Percentiles rank a stretch among this genome's conserved stretches.
These are phyloP conservation scores for Megaceryle maxima DNA, from an alignment of 2,113 vertebrate genomes.

Conservation along the genomic window DNA sequence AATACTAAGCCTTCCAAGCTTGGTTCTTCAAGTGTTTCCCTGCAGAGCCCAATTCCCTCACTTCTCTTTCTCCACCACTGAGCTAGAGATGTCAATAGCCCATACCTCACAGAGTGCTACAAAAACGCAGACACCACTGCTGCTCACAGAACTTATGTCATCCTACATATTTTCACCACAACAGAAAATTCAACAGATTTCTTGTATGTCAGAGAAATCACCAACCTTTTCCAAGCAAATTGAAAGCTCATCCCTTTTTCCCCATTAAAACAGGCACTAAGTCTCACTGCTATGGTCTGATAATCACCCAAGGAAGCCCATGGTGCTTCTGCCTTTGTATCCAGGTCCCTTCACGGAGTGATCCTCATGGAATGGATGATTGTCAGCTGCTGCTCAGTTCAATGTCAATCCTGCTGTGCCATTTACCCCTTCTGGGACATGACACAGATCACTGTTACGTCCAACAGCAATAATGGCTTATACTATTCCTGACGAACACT, in stretches of 20 bases:
- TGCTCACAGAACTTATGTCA: neutral
- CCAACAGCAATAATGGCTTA: neutral
- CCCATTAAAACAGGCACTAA: neutral
- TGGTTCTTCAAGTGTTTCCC: neutral
- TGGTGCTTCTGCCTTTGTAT: neutral
- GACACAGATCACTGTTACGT: neutral
- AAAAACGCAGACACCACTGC: fast-evolving
- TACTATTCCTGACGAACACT: neutral
- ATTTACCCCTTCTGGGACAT: neutral
- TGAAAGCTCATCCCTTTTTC: neutral
- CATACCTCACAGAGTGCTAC: neutral
- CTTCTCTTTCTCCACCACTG: neutral
- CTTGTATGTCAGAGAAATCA: neutral
- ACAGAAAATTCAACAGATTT: neutral
- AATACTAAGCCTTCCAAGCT: neutral
- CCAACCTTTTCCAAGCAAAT: neutral
- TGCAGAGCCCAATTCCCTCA: neutral
- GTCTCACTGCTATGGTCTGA: neutral
- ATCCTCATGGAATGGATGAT: neutral
- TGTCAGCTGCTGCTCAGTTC: neutral
- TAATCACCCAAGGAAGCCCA: neutral
- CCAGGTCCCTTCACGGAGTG: neutral
- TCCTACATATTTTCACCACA: neutral
- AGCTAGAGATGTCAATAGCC: neutral
- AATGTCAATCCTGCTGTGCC: neutral